Base-by-base conservation (phyloP, 2,888 invertebrate genomes). In the Pantelozetes paolii region DNA sequence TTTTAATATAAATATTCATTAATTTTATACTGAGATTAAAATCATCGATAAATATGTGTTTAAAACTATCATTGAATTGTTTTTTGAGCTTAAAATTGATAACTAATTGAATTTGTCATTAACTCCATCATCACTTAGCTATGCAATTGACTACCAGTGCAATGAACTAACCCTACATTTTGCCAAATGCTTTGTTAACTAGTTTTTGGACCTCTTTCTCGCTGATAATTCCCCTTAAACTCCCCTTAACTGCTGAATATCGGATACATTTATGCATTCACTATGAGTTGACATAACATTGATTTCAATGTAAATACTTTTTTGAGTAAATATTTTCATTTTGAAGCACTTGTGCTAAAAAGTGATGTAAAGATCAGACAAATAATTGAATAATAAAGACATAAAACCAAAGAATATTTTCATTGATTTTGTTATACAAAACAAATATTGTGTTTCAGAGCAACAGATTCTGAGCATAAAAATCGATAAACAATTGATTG, bases 141-240 rank as follows among this genome's bases (percentile, higher is more conserved):
- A 13, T 28, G n/a, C 18, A 32, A 15, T 62, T 45, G 18, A 1
- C 23, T 32, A 30, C 2, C 13, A 32, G 59, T 18, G 59, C 59
- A 62, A n/a, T 62, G 59, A 62, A 30, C 59, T 32, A 30, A 62
- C 15, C 11, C 15, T 62, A n/a, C 32, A 45, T 62, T 32, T 32
- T 62, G 28, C 3, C 57, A 13, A 28, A 28, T 28, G 18, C 32
- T 62, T 62, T 62, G 59, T 62, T 32, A 32, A 62, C 59, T 26
- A 62, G 59, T 62, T 62, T 62, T 26, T 32, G 11, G 6, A 5
- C 26, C 1, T 59, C 30, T 30, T n/a, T n/a, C n/a, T n/a, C n/a
- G n/a, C n/a, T 26, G 5, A 59, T 30, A 59, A 30, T 30, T 59
- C 5, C 15, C 57, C 3, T 28, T 23, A 23, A 57, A n/a, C n/a